A percentile compares a stretch with the other conserved stretches of the same genome.
phyloP scores from a whole-genome alignment of 2,888 invertebrate species.

The Anticlea derivata region DNA sequence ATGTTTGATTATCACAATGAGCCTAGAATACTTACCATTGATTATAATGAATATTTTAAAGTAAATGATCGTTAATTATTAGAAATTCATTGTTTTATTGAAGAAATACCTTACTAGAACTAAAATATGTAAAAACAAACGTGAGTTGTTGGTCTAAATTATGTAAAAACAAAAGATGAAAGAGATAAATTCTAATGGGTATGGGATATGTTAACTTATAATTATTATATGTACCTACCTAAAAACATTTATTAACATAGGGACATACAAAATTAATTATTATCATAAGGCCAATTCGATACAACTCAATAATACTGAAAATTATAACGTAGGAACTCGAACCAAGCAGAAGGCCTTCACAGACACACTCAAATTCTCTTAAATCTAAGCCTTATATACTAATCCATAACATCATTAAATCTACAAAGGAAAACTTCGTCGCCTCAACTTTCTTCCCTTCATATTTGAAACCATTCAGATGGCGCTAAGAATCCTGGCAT shows the following conservation, averaged over 20 bases:
- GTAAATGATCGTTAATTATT: conserved; percentile 84
- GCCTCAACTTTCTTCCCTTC: too few relatives aligned
- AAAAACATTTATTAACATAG: conserved; percentile 16
- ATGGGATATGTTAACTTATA: too few relatives aligned
- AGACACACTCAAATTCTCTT: conserved; percentile 18
- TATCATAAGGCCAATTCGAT: conserved; percentile 27
- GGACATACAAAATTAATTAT: conserved; percentile 16
- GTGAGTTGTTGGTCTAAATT: too few relatives aligned
- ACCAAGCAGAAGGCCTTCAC: conserved; percentile 20
- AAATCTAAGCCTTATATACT: conserved; percentile 4
- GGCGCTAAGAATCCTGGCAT: too few relatives aligned
- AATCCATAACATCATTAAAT: too few relatives aligned
- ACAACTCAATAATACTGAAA: conserved; percentile 44
- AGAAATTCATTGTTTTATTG: conserved; percentile 70
- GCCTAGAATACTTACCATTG: conserved; percentile 60
- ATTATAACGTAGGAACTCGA: conserved; percentile 7
- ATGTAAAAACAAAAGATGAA: too few relatives aligned
- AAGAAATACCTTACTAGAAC: background rate
- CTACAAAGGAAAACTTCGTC: too few relatives aligned
- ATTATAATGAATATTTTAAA: conserved; percentile 81
- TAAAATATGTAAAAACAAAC: background rate
- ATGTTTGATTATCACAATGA: conserved; percentile 68
- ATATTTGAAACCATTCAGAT: too few relatives aligned
- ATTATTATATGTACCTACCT: background rate
- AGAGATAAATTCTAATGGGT: too few relatives aligned